Percentiles rank a stretch among this genome's conserved stretches.
Evolutionary conservation across 2,113 vertebrate genomes (phyloP).

Genomic region (Perca fluviatilis): DNA sequence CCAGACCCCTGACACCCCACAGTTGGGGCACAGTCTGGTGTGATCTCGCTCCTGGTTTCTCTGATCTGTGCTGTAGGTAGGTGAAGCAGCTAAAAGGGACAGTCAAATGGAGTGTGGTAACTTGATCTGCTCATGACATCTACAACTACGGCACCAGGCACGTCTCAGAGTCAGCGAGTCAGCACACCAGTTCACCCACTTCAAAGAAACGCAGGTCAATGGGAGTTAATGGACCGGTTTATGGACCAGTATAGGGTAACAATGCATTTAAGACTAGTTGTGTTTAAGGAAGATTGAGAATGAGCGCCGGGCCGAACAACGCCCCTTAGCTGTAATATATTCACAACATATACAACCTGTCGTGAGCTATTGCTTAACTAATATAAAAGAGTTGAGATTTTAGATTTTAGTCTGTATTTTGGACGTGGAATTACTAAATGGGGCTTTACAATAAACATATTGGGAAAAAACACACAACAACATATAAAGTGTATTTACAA

Average conservation of each 20-base stretch:
- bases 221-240: constrained; percentile 53
- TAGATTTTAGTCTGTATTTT: background rate
- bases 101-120: constrained; percentile 75
- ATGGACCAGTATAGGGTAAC: constrained; percentile 52
- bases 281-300: background rate
- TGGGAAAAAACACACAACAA: background rate
- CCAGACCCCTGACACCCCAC: constrained; percentile 30
- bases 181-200: constrained; percentile 56
- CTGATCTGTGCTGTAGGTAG: constrained; percentile 82
- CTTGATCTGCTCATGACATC: constrained; percentile 61
- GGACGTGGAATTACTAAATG: background rate
- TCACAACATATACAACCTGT: too few species aligned
- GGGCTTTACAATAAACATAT: background rate
- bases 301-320: background rate
- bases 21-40: constrained; percentile 66
- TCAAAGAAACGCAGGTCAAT: constrained; percentile 71
- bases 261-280: constrained; percentile 44
- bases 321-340: too few species aligned
- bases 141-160: constrained; percentile 69
- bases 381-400: background rate
- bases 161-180: constrained; percentile 61
- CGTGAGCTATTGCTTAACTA: background rate
- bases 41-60: constrained; percentile 57
- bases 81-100: constrained; percentile 59
- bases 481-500: background rate